Evolutionary conservation across 1,140 invertebrate species (phyloP), one percentile per base, ranked within the genome.

Genomic region (Protaetia brevitarsis): DNA sequence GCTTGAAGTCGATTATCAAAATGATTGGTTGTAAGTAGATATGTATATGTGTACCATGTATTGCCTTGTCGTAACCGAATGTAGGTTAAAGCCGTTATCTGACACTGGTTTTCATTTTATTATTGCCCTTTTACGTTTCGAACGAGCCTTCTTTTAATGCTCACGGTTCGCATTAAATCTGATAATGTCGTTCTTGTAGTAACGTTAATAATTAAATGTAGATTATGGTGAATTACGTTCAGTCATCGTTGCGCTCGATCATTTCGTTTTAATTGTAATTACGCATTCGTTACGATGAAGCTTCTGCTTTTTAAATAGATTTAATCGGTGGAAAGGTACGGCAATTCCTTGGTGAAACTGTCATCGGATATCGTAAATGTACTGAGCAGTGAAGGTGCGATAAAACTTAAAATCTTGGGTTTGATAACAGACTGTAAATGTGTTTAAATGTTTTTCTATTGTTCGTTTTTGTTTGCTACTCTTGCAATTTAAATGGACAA

Each of bases 241-340:
- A 23, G 26, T 23, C 26, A 51, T 51, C 41, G 26, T 8, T 10
- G 16, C 13, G 11, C 19, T 51, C 41, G 41, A 51, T 51, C 41
- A 51, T 51, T 51, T 51, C 41, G 41, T 51, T 51, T 51, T 51
- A 51, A 51, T 51, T 51, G 26, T 51, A 51, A 51, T 51, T 51
- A 51, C 41, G 4, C 10, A 51, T 51, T 23, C 41, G 41, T 51
- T 51, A 41, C 37, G 7, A 23, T 23, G 19, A 51, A 23, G 41
- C 41, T 51, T 51, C 41, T 51, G 41, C 26, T 51, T 51, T 51
- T 10, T 23, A 23, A 16, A 19, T n/a, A 13, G 21, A 51, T 51
- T 3, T 23, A 19, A 51, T 51, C 26, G 16, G 16, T 23, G 4
- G 1, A 2, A 4, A 10, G 26, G 5, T 37, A 37, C 1, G 4